Evolutionary conservation across 2,888 invertebrate genomes (phyloP).

Genomic region (Gymnocheta viridis): DNA sequence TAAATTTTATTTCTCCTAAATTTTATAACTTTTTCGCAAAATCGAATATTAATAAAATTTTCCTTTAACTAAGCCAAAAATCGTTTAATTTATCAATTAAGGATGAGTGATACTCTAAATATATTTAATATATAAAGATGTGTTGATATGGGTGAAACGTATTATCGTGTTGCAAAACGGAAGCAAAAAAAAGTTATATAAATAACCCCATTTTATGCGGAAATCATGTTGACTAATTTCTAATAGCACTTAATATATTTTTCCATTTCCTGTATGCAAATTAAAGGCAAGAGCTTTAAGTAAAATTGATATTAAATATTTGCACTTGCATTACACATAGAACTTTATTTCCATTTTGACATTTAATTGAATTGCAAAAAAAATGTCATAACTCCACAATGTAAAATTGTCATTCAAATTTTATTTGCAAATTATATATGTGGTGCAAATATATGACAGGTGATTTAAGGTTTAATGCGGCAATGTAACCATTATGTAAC

Average conservation of each 20-base stretch:
- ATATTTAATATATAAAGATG: no score
- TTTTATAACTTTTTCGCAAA: no score
- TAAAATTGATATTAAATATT: not conserved
- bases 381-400: not conserved
- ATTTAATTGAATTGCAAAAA: not conserved
- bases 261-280: conserved; percentile 4
- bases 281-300: not conserved
- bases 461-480: no score
- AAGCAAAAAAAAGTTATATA: not conserved
- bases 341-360: not conserved
- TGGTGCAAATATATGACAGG: no score
- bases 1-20: no score
- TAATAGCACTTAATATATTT: not conserved
- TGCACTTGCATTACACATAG: not conserved
- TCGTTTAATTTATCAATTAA: no score
- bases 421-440: no score
- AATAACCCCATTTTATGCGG: not conserved
- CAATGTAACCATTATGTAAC: no score
- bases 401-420: no score
- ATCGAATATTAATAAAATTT: no score
- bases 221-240: conserved; percentile 39
- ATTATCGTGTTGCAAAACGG: not conserved
- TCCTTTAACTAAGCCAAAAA: no score
- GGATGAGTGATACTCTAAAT: no score
- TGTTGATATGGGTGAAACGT: not conserved